These are phyloP conservation scores for Muntiacus muntjak DNA, from an alignment of 2,113 vertebrate genomes.

Conservation along the genomic window DNA sequence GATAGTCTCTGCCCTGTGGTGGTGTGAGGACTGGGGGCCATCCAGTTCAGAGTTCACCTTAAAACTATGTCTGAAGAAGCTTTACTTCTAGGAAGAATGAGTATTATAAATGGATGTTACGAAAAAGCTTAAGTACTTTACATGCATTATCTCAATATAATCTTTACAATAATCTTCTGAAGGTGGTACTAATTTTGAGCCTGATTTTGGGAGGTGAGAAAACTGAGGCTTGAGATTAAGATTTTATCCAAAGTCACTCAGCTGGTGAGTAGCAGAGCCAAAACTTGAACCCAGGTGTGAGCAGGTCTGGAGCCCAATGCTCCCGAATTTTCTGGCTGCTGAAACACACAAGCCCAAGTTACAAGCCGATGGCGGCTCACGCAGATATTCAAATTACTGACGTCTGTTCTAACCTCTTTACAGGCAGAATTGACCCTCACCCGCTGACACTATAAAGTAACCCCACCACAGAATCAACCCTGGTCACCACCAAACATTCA, in stretches of 20 bases:
- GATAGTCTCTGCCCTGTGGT: background rate
- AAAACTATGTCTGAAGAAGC: background rate
- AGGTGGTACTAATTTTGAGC: background rate
- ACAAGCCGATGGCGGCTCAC: background rate
- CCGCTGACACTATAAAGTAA: background rate
- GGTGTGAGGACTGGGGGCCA: background rate
- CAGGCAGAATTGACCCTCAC: background rate
- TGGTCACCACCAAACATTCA: background rate
- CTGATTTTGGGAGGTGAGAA: background rate
- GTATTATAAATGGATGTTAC: background rate
- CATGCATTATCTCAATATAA: background rate
- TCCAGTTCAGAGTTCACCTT: background rate
- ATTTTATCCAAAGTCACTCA: background rate
- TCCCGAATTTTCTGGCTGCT: background rate
- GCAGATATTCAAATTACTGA: background rate
- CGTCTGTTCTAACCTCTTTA: background rate
- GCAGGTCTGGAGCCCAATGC: too few relatives aligned
- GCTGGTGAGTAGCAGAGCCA: background rate
- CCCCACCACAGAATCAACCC: background rate
- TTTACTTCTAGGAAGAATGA: background rate
- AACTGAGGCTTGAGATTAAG: background rate
- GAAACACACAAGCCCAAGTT: background rate
- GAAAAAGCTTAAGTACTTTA: background rate
- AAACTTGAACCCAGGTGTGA: background rate
- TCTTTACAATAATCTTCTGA: background rate